A percentile compares a stretch with the other conserved stretches of the same genome.
phyloP scores from a whole-genome alignment of 2,113 vertebrate genomes.

The Hemiprocne comata region DNA sequence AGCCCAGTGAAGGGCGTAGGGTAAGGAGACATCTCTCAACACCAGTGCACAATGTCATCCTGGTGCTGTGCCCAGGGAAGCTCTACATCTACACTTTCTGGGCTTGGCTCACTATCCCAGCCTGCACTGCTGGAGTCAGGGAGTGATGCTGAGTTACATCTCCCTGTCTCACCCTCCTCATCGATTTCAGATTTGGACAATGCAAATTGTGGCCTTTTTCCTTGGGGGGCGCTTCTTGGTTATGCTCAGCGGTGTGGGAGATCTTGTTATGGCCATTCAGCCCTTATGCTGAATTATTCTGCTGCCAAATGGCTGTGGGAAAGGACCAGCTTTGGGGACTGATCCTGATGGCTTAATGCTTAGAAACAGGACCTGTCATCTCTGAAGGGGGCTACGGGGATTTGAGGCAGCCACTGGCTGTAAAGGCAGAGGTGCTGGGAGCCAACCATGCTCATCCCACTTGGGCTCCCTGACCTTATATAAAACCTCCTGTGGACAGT shows the following conservation, averaged over 20 bases:
- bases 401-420: neutral
- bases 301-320: neutral
- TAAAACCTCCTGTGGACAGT: neutral
- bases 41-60: neutral
- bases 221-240: neutral
- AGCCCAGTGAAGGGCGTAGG: neutral
- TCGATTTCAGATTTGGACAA: neutral
- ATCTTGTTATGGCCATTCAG: neutral
- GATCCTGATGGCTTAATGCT: conserved; percentile 12
- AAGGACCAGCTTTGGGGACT: conserved; percentile 1
- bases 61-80: neutral
- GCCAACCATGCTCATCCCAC: neutral
- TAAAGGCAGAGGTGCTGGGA: conserved; percentile 50
- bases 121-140: neutral
- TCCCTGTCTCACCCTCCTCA: neutral
- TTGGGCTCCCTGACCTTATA: neutral
- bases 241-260: neutral
- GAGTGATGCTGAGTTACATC: neutral
- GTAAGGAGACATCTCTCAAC: neutral
- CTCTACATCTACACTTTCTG: too few relatives aligned
- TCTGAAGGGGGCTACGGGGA: neutral
- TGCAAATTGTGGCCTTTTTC: neutral
- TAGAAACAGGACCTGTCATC: neutral
- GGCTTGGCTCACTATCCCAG: neutral
- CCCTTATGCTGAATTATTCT: neutral